A percentile compares a stretch with the other conserved stretches of the same genome.
These are phyloP conservation scores for Plecotus auritus DNA, from an alignment of 2,113 vertebrate genomes.

Conservation along the genomic window DNA sequence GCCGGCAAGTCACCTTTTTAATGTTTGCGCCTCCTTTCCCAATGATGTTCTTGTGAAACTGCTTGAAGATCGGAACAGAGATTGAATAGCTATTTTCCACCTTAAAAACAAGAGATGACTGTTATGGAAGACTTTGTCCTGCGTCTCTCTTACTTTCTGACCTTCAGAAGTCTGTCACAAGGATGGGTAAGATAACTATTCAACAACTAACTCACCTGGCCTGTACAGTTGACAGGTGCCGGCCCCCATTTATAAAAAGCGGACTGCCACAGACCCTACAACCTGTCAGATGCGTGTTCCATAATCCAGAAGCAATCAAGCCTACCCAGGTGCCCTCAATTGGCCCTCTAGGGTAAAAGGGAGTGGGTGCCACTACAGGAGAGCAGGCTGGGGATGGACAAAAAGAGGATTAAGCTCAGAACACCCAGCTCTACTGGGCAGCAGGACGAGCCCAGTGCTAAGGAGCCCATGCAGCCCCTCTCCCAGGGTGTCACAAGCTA, in stretches of 20 bases:
- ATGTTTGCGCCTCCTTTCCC: constrained; percentile 99
- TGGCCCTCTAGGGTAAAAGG: neutral
- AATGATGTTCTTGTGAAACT: constrained; percentile 99
- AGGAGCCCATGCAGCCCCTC: neutral
- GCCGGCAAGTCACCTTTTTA: constrained; percentile 87
- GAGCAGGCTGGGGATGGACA: neutral
- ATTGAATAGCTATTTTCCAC: constrained; percentile 97
- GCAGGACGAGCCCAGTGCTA: rapidly evolving
- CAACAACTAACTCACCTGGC: neutral
- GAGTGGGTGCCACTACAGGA: too few species aligned
- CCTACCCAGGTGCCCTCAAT: neutral
- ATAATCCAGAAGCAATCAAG: neutral
- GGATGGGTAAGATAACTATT: neutral
- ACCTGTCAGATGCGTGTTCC: rapidly evolving
- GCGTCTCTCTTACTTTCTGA: too few species aligned
- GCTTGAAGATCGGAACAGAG: constrained; percentile 98
- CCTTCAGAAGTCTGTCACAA: neutral
- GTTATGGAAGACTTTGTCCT: neutral
- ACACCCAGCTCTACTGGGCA: rapidly evolving
- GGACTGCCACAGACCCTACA: neutral
- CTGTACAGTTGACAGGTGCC: rapidly evolving
- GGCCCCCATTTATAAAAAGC: neutral
- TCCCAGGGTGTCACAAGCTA: too few species aligned
- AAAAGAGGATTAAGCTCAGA: neutral
- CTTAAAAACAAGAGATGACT: constrained; percentile 73